Base-by-base conservation (phyloP, 2,113 vertebrate genomes). In the Ia io region DNA sequence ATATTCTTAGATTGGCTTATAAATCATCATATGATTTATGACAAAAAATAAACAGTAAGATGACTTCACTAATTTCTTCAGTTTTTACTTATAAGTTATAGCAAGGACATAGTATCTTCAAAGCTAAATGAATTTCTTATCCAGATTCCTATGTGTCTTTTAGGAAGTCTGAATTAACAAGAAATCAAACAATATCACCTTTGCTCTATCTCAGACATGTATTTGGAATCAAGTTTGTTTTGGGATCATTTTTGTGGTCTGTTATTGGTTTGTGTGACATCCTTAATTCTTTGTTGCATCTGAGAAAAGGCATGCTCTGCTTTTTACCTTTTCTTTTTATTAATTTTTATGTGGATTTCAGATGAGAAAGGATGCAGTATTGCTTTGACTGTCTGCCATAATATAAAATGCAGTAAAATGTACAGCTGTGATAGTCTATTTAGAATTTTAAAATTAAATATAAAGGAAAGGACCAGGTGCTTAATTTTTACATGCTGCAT, bases 361-460 rank as follows among this genome's bases (percentile, higher is more conserved):
- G 84, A 97, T 91, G 92, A 96, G 96, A 70, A 94, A 97, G 56
- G 49, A 78, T 93, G 69, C 37, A 16, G 69, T 91, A 90, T 69
- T 91, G 85, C 95, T 94, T 96, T 97, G 95, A 95, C 73, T 97
- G 90, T 71, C 96, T 94, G 92, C 95, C 85, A 80, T 95, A 84
- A 96, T 92, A 95, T 86, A 96, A 95, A 96, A 95, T 84, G 95
- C 95, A 95, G 90, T 97, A 96, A 97, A 97, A 96, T 53, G 95
- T 97, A 96, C 96, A 97, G 97, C 96, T 97, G 97, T 94, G 95
- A 88, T 92, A 95, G 85, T 94, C 93, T 95, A 95, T 96, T 97
- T 97, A 95, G 96, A 95, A 95, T 95, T 97, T 97, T 96, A 97
- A 49, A 95, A 97, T 97, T 95, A 97, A 97, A 97, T 97, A 97